These are phyloP conservation scores for Sitophilus oryzae DNA, from an alignment of 1,140 invertebrate species.

Conservation along the genomic window DNA sequence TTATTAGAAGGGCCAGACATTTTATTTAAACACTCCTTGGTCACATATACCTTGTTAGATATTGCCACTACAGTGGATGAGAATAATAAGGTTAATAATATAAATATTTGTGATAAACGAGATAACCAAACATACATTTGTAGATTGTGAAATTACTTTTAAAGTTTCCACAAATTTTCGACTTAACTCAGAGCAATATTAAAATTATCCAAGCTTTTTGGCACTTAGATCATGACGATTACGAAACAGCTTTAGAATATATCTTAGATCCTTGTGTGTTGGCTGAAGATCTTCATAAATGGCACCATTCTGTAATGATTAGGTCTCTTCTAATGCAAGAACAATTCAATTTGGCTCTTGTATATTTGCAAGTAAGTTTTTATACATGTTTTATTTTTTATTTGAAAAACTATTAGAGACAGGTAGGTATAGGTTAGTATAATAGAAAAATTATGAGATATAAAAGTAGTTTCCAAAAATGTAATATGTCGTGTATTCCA, in stretches of 20 bases:
- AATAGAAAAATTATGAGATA: too few relatives aligned
- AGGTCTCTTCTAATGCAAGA: slow-evolving; percentile 36
- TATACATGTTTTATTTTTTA: too few relatives aligned
- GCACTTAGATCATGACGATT: slow-evolving; percentile 77
- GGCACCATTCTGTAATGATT: slow-evolving; percentile 39
- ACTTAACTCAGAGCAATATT: slow-evolving; percentile 60
- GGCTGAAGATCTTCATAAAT: slow-evolving; percentile 34
- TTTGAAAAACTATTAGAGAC: too few relatives aligned
- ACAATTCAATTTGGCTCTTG: slow-evolving; percentile 35
- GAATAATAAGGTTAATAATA: slow-evolving; percentile 12
- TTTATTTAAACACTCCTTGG: slow-evolving; percentile 67
- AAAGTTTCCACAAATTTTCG: slow-evolving; percentile 70
- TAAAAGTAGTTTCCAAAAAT: too few relatives aligned
- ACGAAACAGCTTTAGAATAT: slow-evolving; percentile 50
- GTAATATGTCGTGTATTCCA: too few relatives aligned
- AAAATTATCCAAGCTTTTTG: slow-evolving; percentile 79
- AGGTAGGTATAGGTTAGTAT: too few relatives aligned
- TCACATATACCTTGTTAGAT: slow-evolving; percentile 77
- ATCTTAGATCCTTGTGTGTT: slow-evolving; percentile 40
- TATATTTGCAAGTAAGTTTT: slow-evolving; percentile 34
- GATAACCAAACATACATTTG: slow-evolving; percentile 29
- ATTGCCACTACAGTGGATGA: slow-evolving; percentile 58
- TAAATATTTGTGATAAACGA: slow-evolving; percentile 15
- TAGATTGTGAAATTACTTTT: slow-evolving; percentile 58
- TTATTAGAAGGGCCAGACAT: slow-evolving; percentile 59